Conservation (phyloP, 2,797 vertebrate genomes). For the Ambastaia sidthimunki region DNA sequence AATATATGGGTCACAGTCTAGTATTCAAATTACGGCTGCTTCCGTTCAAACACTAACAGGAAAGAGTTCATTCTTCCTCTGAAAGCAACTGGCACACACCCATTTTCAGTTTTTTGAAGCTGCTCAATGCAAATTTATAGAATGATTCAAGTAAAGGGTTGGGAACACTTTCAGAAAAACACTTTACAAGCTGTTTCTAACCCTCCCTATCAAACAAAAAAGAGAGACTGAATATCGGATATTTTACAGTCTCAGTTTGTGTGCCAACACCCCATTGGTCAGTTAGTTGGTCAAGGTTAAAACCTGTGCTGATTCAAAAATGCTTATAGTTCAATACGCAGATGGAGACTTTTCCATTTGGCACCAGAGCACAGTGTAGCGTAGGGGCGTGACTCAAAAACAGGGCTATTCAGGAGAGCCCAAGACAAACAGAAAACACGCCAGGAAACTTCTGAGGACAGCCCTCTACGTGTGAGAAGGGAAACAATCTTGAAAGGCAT, state of each 20-base stretch:
- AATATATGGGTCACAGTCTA: neutral
- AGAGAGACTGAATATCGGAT: neutral
- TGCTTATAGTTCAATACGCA: slow-evolving; percentile 2
- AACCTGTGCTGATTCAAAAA: slow-evolving; percentile 16
- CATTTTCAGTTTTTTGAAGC: neutral
- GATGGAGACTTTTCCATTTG: slow-evolving; percentile 44
- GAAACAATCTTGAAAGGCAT: slow-evolving; percentile 22
- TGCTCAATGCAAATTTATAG: neutral
- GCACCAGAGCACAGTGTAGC: slow-evolving; percentile 9
- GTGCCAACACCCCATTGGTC: slow-evolving; percentile 9
- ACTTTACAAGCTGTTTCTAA: neutral
- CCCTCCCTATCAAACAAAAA: neutral
- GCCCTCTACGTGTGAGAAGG: slow-evolving; percentile 18
- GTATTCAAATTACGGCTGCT: neutral
- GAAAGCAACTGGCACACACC: neutral
- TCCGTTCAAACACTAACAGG: slow-evolving; percentile 29
- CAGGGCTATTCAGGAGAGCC: slow-evolving; percentile 26
- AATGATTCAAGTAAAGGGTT: neutral
- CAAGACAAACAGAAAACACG: slow-evolving; percentile 43
- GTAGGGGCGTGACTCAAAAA: slow-evolving; percentile 31
- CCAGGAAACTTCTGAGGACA: slow-evolving; percentile 36
- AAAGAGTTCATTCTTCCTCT: slow-evolving; percentile 4
- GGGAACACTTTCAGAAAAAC: neutral
- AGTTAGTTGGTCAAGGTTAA: slow-evolving; percentile 49
- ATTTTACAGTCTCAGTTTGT: slow-evolving; percentile 3